These are phyloP conservation scores for Campylomormyrus tamandua DNA, from an alignment of 2,113 vertebrate genomes.

Conservation along the genomic window DNA sequence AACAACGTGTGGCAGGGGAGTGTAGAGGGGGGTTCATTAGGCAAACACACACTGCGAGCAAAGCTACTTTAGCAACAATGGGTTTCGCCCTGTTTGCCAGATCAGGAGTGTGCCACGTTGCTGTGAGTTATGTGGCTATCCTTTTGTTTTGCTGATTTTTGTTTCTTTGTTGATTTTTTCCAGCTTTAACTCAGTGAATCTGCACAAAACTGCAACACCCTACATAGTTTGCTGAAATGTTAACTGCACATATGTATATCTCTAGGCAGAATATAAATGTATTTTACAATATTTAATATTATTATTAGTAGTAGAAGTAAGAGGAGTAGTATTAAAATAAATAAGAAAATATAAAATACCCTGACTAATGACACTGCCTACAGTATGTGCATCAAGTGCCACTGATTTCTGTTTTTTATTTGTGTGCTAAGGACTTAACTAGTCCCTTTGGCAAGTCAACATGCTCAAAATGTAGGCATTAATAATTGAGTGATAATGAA, in stretches of 20 bases:
- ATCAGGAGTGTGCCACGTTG: not conserved
- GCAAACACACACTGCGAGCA: not conserved
- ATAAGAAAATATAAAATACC: not conserved
- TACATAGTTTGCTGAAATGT: not conserved
- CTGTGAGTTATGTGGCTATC: not conserved
- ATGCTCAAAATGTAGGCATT: not conserved
- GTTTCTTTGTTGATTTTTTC: not conserved
- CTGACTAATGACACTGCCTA: not conserved
- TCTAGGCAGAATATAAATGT: not conserved
- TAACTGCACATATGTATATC: not conserved
- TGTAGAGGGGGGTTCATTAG: not conserved
- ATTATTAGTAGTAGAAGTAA: not conserved
- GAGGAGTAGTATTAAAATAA: not conserved
- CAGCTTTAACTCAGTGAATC: not conserved
- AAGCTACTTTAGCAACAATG: not conserved
- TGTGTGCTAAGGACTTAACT: not conserved
- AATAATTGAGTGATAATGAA: constrained; percentile 5
- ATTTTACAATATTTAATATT: not conserved
- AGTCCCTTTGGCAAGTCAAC: not conserved
- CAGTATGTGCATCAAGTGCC: not conserved
- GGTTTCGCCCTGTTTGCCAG: not conserved
- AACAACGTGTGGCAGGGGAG: not conserved
- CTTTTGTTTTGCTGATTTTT: not conserved
- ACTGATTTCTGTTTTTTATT: not conserved
- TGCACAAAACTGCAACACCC: not conserved